Base-by-base conservation (phyloP, 2,113 vertebrate genomes). In the Noctilio leporinus region DNA sequence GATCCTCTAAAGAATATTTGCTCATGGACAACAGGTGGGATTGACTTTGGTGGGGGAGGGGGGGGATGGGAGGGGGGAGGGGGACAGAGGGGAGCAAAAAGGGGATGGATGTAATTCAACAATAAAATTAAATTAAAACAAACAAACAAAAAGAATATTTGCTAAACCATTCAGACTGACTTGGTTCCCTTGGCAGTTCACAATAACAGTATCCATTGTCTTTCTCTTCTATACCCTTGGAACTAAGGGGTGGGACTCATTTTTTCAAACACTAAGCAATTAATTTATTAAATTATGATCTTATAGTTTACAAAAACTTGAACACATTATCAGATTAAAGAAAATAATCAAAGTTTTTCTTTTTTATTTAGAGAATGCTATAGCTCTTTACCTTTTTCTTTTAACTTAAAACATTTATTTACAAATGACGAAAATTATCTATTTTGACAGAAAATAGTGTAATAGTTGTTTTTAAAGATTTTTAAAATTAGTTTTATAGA, bases 361-460 rank as follows among this genome's bases (percentile, higher is more conserved):
- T 94, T 91, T 80, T 69, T 43, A 47, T 93, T 93, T 35, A 92
- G 62, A 82, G 22, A 90, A 67, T 89, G 80, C 28, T 91, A 3
- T 76, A 40, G 30, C 33, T 70, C 26, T 59, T 75, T 91, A 77
- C 38, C 30, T 53, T 69, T 83, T 83, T 57, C n/a, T 92, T 67
- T 70, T 53, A 83, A 47, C 28, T 78, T 95, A 24, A 75, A 64
- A 86, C 67, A 75, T 45, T 59, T 93, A 76, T 81, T 75, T 19
- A 89, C 45, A 86, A 84, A 35, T 85, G 19, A 70, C 59, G 80
- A 75, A 86, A 70, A 55, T 77, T 45, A 19, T n/a, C 24, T 82
- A 7, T 86, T 93, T 70, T 78, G 62, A 83, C 47, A 95, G 75
- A 73, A 91, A 93, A 76, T 70, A 70, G 59, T 53, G 26, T 64